Evolutionary conservation across 2,113 vertebrate genomes (phyloP), one percentile per base, ranked within the genome.

Genomic region (Osmerus mordax): DNA sequence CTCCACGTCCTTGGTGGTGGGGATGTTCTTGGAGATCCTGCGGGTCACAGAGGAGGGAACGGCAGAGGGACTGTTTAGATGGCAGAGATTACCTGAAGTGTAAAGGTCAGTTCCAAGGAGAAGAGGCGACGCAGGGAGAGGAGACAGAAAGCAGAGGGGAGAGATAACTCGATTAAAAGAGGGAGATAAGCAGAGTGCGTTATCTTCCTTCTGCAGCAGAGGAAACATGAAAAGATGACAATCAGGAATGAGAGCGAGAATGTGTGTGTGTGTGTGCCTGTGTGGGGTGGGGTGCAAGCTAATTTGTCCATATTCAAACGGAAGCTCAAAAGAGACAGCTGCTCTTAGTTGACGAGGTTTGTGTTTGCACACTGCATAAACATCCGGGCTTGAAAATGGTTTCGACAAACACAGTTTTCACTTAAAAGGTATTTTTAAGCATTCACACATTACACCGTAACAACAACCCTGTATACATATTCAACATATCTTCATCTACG

Each of bases 1-100:
- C 67, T 99, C 97, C 65, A 99, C 95, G 12, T 99, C 97, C 86
- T 99, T 99, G 28, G 96, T 99, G 73, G 95, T 96, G 51, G 97
- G 97, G 78, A 99, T 98, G 86, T 94, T 96, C 90, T 98, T 98
- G 61, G 97, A 98, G 87, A 99, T 95, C 89, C 97, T 65, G 28
- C 25, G 25, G 25, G 25, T 28, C 25, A 28, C 29, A 21, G 28
- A 36, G 25, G 64, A 65, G 64, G 36, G 51, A 51, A 13, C 18
- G 64, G 21, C 14, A 23, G 63, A 56, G 55, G 55, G 3, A 1
- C 55, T 56, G 55, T 56, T 56, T 18, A 56, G 55, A 56, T 56
- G 55, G 61, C 55, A 71, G 71, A 62, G 60, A 54, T 53, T 70
- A 65, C 62, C 78, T 51, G 19, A 56, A 13, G 58, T 36, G 69